phyloP scores from a whole-genome alignment of 2,888 invertebrate species.

The Cordilura impudica region DNA sequence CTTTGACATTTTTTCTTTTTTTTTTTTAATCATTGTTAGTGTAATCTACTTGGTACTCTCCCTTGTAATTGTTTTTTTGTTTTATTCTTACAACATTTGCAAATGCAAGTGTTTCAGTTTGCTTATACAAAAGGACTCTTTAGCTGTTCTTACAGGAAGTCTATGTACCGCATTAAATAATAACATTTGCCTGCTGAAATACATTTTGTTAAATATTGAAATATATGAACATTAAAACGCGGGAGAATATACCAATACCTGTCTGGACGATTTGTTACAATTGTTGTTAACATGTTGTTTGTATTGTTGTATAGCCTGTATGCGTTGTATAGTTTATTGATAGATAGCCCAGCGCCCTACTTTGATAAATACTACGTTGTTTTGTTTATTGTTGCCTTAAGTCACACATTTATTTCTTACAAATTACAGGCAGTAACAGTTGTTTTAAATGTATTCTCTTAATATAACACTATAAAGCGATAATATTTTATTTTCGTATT shows the following conservation, averaged over 20 bases:
- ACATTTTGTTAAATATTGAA: neutral
- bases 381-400: neutral
- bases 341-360: slow-evolving; percentile 65
- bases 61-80: slow-evolving; percentile 44
- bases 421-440: neutral
- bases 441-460: neutral
- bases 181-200: slow-evolving; percentile 19
- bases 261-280: slow-evolving; percentile 20
- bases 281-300: slow-evolving; percentile 12
- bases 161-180: slow-evolving; percentile 13
- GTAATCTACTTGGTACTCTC: slow-evolving; percentile 28
- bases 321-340: slow-evolving; percentile 47
- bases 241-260: slow-evolving; percentile 55
- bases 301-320: neutral
- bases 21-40: neutral
- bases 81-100: slow-evolving; percentile 40
- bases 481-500: slow-evolving; percentile 9
- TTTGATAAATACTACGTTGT: slow-evolving; percentile 52
- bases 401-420: neutral
- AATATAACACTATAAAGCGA: slow-evolving; percentile 9
- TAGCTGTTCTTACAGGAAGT: slow-evolving; percentile 26
- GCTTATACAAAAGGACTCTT: slow-evolving; percentile 9
- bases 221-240: slow-evolving; percentile 13
- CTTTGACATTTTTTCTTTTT: slow-evolving; percentile 19
- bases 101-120: slow-evolving; percentile 58